phyloP scores from a whole-genome alignment of 2,888 invertebrate genomes.

The Lithosia quadra region DNA sequence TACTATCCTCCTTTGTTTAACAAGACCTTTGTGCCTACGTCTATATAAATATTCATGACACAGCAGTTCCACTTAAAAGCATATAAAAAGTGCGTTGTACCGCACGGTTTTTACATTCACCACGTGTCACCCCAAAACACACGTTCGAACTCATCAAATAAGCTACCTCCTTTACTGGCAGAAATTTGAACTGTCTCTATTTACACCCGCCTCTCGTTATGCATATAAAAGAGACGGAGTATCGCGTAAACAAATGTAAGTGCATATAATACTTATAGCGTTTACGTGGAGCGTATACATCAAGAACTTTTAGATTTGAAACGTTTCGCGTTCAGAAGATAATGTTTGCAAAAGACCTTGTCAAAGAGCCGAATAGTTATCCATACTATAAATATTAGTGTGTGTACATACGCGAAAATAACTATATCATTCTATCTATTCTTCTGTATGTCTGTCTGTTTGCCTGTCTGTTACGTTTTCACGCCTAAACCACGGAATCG shows the following conservation, averaged over 20 bases:
- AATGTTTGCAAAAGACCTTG: too few relatives aligned
- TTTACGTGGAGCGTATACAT: not conserved
- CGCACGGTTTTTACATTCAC: not conserved
- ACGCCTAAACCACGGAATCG: too few relatives aligned
- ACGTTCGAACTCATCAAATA: slow-evolving; percentile 7
- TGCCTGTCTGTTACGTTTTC: too few relatives aligned
- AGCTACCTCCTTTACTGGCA: not conserved
- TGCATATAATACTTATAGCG: not conserved
- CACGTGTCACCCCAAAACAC: slow-evolving; percentile 2
- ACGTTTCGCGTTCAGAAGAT: not conserved
- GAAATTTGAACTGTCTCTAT: not conserved
- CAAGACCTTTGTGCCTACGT: not conserved
- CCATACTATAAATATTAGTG: too few relatives aligned
- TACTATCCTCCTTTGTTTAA: not conserved
- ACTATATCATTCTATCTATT: too few relatives aligned
- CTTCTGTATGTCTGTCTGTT: too few relatives aligned
- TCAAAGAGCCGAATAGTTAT: too few relatives aligned
- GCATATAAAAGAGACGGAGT: slow-evolving; percentile 5
- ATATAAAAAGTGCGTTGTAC: not conserved
- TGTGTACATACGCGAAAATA: too few relatives aligned
- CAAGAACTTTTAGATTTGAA: not conserved
- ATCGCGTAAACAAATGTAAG: not conserved
- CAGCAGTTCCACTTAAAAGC: not conserved
- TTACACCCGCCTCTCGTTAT: not conserved
- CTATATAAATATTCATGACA: slow-evolving; percentile 2